phyloP scores from a whole-genome alignment of 2,113 vertebrate genomes.

The Bufo gargarizans region DNA sequence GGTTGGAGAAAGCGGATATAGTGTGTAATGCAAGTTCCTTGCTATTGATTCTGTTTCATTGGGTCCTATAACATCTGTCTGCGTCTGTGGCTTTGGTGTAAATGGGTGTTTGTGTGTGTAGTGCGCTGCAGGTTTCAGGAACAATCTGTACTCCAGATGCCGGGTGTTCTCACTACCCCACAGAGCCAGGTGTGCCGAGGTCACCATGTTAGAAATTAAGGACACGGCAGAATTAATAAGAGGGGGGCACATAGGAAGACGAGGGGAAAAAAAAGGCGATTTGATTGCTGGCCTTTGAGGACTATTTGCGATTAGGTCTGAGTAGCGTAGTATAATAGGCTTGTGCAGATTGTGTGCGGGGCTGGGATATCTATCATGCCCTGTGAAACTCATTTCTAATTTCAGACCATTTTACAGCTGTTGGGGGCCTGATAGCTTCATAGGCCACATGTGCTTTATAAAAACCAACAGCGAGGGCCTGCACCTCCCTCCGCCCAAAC shows the following conservation, averaged over 20 bases:
- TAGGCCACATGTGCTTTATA: slow-evolving; percentile 61
- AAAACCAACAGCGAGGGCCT: slow-evolving; percentile 60
- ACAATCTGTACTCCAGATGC: not conserved
- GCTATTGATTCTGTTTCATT: slow-evolving; percentile 11
- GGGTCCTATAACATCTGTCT: slow-evolving; percentile 24
- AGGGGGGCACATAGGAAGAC: slow-evolving; percentile 20
- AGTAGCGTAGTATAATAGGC: not conserved
- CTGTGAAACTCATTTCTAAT: not conserved
- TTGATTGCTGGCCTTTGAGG: slow-evolving; percentile 19
- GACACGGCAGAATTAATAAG: slow-evolving; percentile 29
- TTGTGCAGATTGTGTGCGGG: not conserved
- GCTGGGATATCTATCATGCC: not conserved
- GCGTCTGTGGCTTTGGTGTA: slow-evolving; percentile 1
- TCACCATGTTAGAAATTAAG: not conserved
- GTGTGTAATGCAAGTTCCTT: not conserved
- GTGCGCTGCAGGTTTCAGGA: slow-evolving; percentile 16
- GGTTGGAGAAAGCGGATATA: not conserved
- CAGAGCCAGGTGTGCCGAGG: accelerated
- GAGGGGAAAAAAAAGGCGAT: accelerated
- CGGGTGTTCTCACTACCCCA: not conserved
- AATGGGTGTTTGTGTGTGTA: slow-evolving; percentile 7
- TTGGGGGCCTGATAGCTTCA: not conserved
- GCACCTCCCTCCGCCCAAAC: slow-evolving; percentile 34
- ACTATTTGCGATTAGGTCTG: not conserved
- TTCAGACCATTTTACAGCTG: slow-evolving; percentile 55